Evolutionary conservation across 2,888 invertebrate species (phyloP).

Genomic region (Cynaeus angustus): DNA sequence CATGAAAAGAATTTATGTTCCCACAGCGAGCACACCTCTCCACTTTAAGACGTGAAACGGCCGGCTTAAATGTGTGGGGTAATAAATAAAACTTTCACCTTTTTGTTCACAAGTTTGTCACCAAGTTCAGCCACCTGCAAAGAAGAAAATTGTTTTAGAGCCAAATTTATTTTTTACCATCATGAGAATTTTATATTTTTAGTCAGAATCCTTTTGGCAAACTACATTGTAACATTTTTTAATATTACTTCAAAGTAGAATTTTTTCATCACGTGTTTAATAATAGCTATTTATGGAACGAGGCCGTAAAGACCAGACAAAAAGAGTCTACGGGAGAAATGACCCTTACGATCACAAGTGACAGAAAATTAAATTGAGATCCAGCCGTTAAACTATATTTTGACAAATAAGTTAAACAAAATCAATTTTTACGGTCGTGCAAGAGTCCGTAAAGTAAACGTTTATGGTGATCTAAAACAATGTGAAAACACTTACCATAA

Average conservation of each 20-base stretch:
- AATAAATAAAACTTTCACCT: not conserved
- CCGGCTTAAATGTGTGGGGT: conserved; percentile 69
- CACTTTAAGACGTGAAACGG: conserved; percentile 60
- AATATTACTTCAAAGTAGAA: conserved; percentile 33
- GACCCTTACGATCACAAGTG: no score
- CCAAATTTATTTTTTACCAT: not conserved
- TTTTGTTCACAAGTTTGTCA: not conserved
- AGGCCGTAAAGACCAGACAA: no score
- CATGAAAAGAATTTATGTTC: conserved; percentile 65
- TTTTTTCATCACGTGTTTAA: not conserved
- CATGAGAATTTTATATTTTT: not conserved
- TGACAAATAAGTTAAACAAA: no score
- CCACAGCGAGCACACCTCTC: conserved; percentile 66
- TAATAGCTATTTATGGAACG: not conserved
- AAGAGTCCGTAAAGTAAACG: no score
- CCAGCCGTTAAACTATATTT: no score
- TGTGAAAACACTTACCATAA: not conserved
- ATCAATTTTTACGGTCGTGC: no score
- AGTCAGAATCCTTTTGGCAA: conserved; percentile 61
- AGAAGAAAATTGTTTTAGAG: not conserved
- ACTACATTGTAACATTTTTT: conserved; percentile 56
- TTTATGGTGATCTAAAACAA: no score
- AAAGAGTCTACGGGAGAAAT: no score
- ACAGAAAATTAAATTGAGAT: no score
- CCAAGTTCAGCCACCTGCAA: not conserved